phyloP scores from a whole-genome alignment of 1,140 invertebrate species.

The Trinorchestia longiramus region DNA sequence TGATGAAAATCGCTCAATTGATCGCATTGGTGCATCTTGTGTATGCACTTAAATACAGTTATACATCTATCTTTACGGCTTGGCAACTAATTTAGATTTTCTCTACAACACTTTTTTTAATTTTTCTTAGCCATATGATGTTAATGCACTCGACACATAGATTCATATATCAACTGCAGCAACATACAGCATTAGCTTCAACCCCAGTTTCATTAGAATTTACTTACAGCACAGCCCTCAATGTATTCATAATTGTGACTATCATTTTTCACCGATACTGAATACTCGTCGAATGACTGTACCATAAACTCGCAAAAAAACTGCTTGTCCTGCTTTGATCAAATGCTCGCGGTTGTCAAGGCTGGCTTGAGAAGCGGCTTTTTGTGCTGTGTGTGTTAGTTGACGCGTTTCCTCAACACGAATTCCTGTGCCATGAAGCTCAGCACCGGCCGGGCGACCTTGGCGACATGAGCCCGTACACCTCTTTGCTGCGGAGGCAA shows the following conservation, averaged over 20 bases:
- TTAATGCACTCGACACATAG: too few species aligned
- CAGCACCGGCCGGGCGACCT: background rate
- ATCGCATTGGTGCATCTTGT: too few species aligned
- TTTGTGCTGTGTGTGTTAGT: background rate
- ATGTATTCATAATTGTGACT: background rate
- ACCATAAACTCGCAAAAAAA: background rate
- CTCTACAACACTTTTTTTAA: too few species aligned
- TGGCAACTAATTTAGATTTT: too few species aligned
- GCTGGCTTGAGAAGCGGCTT: background rate
- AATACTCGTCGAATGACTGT: background rate
- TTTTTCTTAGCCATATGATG: too few species aligned
- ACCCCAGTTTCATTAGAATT: background rate
- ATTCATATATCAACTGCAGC: background rate
- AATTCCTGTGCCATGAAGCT: background rate
- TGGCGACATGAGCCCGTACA: background rate
- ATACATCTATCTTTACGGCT: too few species aligned
- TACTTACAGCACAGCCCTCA: background rate
- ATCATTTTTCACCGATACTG: background rate
- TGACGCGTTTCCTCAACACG: background rate
- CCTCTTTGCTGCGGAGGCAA: background rate
- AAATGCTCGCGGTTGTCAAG: background rate
- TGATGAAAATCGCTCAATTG: too few species aligned
- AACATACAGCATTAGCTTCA: background rate
- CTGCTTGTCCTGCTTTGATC: background rate
- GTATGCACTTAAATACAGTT: too few species aligned